phyloP scores from a whole-genome alignment of 2,888 invertebrate genomes.

The Apantesis nais region DNA sequence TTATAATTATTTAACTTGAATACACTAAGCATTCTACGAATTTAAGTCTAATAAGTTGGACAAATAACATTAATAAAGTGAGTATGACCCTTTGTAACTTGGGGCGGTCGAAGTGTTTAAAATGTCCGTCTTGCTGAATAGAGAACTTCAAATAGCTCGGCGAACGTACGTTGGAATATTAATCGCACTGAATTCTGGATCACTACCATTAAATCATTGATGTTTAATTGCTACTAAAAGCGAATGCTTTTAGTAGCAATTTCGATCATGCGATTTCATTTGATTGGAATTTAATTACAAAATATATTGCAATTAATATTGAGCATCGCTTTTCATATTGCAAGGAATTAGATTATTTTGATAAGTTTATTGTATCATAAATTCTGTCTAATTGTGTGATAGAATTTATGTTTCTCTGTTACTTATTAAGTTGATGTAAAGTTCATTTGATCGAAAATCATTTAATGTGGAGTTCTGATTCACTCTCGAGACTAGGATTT shows the following conservation, averaged over 20 bases:
- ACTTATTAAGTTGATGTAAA: neutral
- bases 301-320: slow-evolving; percentile 17
- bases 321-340: slow-evolving; percentile 6
- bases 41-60: neutral
- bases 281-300: slow-evolving; percentile 27
- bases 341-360: neutral
- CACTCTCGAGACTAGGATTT: neutral
- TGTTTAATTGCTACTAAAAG: slow-evolving; percentile 48
- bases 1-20: too few species aligned
- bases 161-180: slow-evolving; percentile 51
- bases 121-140: slow-evolving; percentile 43
- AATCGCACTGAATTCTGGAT: slow-evolving; percentile 53
- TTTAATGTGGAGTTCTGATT: neutral
- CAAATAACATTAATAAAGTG: neutral
- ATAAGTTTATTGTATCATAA: neutral
- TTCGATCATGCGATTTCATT: slow-evolving; percentile 27
- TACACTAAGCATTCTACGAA: neutral
- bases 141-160: slow-evolving; percentile 45
- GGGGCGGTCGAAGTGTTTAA: slow-evolving; percentile 32
- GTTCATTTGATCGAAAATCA: too few species aligned
- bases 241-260: slow-evolving; percentile 46
- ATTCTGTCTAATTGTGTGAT: neutral
- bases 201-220: slow-evolving; percentile 50
- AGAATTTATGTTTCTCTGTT: neutral
- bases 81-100: slow-evolving; percentile 21